Base-by-base conservation (phyloP, 2,797 vertebrate genomes). In the Mareca strepera region DNA sequence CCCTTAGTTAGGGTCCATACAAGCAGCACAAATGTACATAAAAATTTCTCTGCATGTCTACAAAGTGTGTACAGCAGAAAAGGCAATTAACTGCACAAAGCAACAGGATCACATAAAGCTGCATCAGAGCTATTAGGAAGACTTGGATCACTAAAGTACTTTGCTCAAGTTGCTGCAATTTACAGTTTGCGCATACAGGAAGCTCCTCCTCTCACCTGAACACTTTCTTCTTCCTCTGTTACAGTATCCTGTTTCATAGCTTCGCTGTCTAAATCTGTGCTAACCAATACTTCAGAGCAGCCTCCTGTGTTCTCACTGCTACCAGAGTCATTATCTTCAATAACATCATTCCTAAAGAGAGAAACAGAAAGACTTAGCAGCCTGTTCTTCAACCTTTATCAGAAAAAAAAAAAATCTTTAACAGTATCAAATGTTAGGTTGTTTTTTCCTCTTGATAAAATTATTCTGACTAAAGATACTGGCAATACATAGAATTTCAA, bases 241-340 rank as follows among this genome's bases (percentile, higher is more conserved):
- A 96, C 72, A 96, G 93, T 95, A 95, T 96, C 97, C 76, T 75
- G 95, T 82, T 97, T 97, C 85, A 97, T 92, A 97, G 93, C 94
- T 97, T 97, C 97, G 94, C 81, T 95, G 87, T 95, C 97, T 97
- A 97, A 64, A 94, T 97, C 96, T 93, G 97, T 94, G 88, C 97
- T 94, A 96, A 95, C 78, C 96, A 98, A 79, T 69, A 94, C 92
- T 97, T 97, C 96, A 97, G 97, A 98, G 97, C 96, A 96, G 86
- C 82, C 95, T 95, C 88, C 96, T 82, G 90, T 84, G 87, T 94
- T 96, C 92, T 96, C 96, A 95, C 93, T 97, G 96, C 95, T 93
- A 96, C 97, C 97, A 97, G 93, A 82, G 96, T 92, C 93, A 97
- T 96, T 95, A 95, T 96, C 97, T 97, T 97, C 97, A 96, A 95